Conservation (phyloP, 35 echinoderm and acorn worm species). For the Heliocidaris tuberculata region DNA sequence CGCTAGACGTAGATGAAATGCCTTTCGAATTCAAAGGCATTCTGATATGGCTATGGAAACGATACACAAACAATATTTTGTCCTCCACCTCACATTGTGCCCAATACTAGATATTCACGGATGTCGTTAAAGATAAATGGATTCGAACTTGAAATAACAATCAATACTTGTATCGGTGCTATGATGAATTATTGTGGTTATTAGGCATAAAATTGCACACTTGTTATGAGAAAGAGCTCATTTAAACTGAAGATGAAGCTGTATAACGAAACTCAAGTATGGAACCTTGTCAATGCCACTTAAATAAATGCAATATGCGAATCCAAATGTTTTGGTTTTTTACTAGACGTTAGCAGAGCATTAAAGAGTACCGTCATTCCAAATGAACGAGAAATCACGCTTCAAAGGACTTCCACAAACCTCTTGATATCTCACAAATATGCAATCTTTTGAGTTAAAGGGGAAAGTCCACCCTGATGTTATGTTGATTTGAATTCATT, state of each 20-base stretch:
- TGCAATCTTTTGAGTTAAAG: too few relatives aligned
- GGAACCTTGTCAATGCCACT: neutral
- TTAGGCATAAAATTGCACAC: neutral
- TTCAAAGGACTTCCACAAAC: neutral
- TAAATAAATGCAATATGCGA: too few relatives aligned
- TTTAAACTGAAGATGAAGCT: neutral
- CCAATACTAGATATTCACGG: neutral
- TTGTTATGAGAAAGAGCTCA: neutral
- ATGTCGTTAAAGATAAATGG: neutral
- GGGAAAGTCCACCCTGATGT: too few relatives aligned
- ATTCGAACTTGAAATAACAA: neutral
- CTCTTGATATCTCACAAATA: neutral
- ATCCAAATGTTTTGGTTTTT: neutral
- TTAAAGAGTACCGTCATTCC: neutral
- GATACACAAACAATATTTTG: neutral
- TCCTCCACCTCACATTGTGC: neutral
- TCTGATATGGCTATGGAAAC: neutral
- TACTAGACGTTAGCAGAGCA: too few relatives aligned
- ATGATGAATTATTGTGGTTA: neutral
- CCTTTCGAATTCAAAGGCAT: neutral
- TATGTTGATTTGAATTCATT: too few relatives aligned
- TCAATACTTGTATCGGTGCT: neutral
- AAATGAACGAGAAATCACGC: neutral
- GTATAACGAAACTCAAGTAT: neutral
- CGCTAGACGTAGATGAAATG: neutral